A percentile compares a stretch with the other conserved stretches of the same genome.
Evolutionary conservation across 2,113 vertebrate species (phyloP).

Genomic region (Campylorhamphus procurvoides): DNA sequence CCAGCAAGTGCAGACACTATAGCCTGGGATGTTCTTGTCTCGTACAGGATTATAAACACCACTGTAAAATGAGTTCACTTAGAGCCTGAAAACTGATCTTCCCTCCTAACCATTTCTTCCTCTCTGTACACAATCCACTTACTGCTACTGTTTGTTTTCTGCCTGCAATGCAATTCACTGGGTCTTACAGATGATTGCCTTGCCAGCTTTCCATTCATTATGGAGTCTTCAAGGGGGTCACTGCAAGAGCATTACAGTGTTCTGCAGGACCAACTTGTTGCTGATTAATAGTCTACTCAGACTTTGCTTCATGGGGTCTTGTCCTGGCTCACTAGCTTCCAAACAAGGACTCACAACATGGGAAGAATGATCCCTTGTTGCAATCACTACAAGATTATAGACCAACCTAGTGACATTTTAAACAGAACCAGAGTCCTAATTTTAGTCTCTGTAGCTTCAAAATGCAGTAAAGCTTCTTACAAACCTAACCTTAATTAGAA

Average conservation of each 20-base stretch:
- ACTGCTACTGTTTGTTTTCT: neutral
- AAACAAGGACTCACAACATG: neutral
- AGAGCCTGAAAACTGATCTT: neutral
- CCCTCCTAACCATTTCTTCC: neutral
- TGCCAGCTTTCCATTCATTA: neutral
- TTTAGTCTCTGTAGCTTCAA: conserved; percentile 56
- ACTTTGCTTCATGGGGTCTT: neutral
- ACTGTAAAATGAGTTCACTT: neutral
- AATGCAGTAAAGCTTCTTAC: conserved; percentile 63
- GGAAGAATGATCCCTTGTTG: neutral
- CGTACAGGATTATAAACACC: neutral
- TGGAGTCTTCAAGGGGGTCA: neutral
- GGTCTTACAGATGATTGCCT: neutral
- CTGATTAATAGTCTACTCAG: conserved; percentile 3
- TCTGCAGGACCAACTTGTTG: neutral
- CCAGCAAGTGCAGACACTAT: neutral
- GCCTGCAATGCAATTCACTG: neutral
- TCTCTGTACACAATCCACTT: neutral
- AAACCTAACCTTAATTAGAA: conserved; percentile 60
- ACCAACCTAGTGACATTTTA: conserved; percentile 51
- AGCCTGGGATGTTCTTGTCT: neutral
- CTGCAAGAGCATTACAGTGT: neutral
- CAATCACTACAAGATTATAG: neutral
- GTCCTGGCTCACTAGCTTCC: neutral
- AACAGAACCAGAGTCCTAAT: conserved; percentile 31